A percentile compares a stretch with the other conserved stretches of the same genome.
phyloP scores from a whole-genome alignment of 2,797 vertebrate species.

The Bufotes viridis region DNA sequence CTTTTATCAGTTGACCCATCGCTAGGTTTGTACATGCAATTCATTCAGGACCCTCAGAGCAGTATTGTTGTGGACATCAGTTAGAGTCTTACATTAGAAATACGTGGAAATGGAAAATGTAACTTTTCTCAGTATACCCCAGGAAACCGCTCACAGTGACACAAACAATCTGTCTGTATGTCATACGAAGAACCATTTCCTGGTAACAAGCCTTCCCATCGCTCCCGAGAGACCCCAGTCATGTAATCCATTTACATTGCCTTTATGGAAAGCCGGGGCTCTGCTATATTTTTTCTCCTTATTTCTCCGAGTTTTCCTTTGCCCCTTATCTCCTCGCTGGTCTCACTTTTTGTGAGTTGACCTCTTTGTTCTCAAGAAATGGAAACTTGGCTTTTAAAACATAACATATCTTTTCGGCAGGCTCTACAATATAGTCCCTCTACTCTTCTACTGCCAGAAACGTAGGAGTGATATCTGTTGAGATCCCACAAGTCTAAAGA shows the following conservation, averaged over 20 bases:
- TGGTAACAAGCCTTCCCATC: background rate
- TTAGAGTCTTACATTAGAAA: background rate
- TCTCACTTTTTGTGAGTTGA: no score
- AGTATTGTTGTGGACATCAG: no score
- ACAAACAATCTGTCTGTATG: background rate
- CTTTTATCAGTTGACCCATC: no score
- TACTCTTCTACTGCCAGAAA: background rate
- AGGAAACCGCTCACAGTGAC: background rate
- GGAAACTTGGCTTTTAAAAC: background rate
- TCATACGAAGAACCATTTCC: background rate
- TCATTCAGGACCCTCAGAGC: no score
- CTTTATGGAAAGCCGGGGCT: background rate
- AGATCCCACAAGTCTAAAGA: background rate
- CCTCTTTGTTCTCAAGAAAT: no score
- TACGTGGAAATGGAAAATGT: background rate
- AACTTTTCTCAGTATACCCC: background rate
- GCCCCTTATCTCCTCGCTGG: no score
- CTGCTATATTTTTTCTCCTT: background rate
- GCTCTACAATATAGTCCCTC: background rate
- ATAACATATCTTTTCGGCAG: no score
- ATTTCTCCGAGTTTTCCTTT: background rate
- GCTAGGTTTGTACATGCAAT: no score
- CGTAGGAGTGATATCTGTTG: background rate
- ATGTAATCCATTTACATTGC: background rate
- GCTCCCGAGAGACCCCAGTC: background rate